Percentiles rank a stretch among this genome's conserved stretches.
phyloP scores from a whole-genome alignment of 2,888 invertebrate species.

The Epirrhoe tristata region DNA sequence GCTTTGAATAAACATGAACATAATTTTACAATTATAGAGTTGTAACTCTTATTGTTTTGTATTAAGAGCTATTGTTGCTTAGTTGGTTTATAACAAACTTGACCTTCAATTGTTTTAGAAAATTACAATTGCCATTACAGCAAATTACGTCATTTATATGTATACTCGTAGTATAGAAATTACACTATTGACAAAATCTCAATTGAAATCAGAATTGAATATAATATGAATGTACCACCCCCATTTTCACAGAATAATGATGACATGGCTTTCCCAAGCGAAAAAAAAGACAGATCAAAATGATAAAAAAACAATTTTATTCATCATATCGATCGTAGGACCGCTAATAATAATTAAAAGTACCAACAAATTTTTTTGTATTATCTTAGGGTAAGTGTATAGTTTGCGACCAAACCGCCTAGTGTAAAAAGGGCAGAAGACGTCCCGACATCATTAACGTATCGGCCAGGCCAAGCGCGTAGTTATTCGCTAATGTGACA shows the following conservation, averaged over 20 bases:
- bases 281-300: no score
- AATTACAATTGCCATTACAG: slow-evolving; percentile 50
- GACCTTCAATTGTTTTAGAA: slow-evolving; percentile 65
- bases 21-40: slow-evolving; percentile 46
- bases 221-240: no score
- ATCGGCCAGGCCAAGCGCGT: slow-evolving; percentile 74
- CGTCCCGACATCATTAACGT: slow-evolving; percentile 82
- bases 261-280: no score
- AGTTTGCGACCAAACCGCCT: neutral
- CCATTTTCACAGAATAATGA: no score
- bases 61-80: slow-evolving; percentile 48
- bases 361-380: no score
- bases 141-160: slow-evolving; percentile 14
- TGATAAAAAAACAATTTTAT: no score
- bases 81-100: slow-evolving; percentile 38
- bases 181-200: neutral
- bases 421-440: slow-evolving; percentile 17
- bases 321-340: no score
- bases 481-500: slow-evolving; percentile 85
- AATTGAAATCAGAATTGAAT: neutral
- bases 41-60: slow-evolving; percentile 47
- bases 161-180: neutral
- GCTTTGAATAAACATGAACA: slow-evolving; percentile 71
- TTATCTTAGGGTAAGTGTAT: neutral
- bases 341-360: no score